Base-by-base conservation (phyloP, 2,888 invertebrate genomes). In the Anoplius nigerrimus region DNA sequence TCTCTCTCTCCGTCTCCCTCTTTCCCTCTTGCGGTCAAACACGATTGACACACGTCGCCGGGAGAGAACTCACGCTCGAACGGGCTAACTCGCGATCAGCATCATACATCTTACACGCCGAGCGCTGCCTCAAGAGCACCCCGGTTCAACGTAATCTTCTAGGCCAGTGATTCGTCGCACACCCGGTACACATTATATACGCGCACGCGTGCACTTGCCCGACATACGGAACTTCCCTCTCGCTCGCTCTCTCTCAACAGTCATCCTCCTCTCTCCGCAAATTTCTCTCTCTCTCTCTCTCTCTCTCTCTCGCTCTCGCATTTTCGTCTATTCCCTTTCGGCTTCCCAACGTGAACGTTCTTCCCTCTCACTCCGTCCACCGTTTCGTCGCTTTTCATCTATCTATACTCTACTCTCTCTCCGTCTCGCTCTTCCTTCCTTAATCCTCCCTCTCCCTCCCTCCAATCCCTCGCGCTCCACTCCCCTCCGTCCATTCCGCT, bases 131-230 rank as follows among this genome's bases (percentile, higher is more conserved):
- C 34, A 34, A 34, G 34, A 34, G 34, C 34, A 34, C 2, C 34
- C 11, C 11, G 34, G 34, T 34, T 34, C 34, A 34, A 34, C 34
- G 34, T 34, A 11, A 34, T 34, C 34, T 34, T 34, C 34, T 34
- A 34, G 34, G 34, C 34, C 34, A 34, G 34, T 34, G 34, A 48
- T 48, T 48, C n/a, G 48, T 55, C 48, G 53, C 58, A 62, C 67
- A 58, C 34, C 58, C 55, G 46, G 43, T 70, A 70, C 48, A 70
- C 48, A 66, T 6, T 62, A 43, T 58, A 63, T 55, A 62, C 66
- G 76, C 79, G 78, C 79, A 79, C 72, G 76, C 80, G 75, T 76
- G 67, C 66, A 66, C 69, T 73, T 62, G 66, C 67, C 13, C 69
- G 66, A 58, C 72, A 62, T 66, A 66, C 62, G 59, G 48, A 42